Evolutionary conservation across 2,888 invertebrate genomes (phyloP), one percentile per base, ranked within the genome.

Genomic region (Drosophila ustulata): DNA sequence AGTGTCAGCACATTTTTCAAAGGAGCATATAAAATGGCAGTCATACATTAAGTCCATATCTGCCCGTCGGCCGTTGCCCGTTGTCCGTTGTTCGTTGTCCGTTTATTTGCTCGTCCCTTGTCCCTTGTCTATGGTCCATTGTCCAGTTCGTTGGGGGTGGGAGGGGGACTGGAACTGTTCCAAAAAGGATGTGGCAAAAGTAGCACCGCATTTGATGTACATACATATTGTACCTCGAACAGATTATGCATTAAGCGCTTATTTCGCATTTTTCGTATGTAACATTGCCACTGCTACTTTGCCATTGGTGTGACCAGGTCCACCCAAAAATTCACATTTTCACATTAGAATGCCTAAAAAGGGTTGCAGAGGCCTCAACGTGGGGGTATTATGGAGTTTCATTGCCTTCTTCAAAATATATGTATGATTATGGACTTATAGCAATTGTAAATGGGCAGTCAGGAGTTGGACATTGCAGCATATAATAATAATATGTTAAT

Each of bases 221-320:
- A 51, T 46, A 53, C 56, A 51, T 46, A 53, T 13, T 46, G 55
- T 69, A 66, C 80, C 76, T 82, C 68, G 66, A 66, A 67, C 87
- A 87, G 84, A 87, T 90, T 86, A 88, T 88, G 90, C 86, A 89
- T 88, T 89, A 81, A 85, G 86, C 88, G 90, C 84, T 88, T 90
- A 88, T 88, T 88, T 89, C 83, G 83, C 90, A 88, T 88, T 83
- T 88, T 88, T 80, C 80, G 79, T 77, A 69, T 67, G 84, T 82
- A 79, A 76, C 66, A 75, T 82, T 51, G 49, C 53, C 75, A 58
- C 66, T 68, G 51, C 58, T 72, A 89, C 74, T 87, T 81, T 73
- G 68, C 79, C 65, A 66, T 67, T 72, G 68, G 68, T 66, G 65
- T 66, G 71, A 53, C 65, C 61, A 55, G 50, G 7, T 46, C 45